phyloP scores from a whole-genome alignment of 2,797 vertebrate genomes.

The Mormyrops attenuatus region DNA sequence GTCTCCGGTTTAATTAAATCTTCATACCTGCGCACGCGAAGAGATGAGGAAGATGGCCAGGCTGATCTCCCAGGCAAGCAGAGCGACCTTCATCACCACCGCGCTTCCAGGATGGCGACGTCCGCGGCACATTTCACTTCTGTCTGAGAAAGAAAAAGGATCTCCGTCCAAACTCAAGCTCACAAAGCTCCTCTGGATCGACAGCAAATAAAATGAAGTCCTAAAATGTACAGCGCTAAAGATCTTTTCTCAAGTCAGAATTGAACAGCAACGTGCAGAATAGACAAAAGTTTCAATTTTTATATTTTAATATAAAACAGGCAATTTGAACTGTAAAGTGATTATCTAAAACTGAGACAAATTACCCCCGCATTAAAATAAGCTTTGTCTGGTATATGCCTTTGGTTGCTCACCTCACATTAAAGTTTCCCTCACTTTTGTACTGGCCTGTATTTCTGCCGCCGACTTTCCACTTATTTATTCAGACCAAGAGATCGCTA shows the following conservation, averaged over 20 bases:
- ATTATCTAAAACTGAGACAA: conserved; percentile 39
- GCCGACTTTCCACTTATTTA: background rate
- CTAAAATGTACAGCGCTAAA: conserved; percentile 9
- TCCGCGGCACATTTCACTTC: conserved; percentile 23
- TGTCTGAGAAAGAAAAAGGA: conserved; percentile 45
- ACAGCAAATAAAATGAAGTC: conserved; percentile 8
- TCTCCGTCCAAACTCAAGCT: conserved; percentile 38
- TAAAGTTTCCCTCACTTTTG: background rate
- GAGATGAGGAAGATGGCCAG: conserved; percentile 48
- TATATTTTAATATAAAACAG: background rate
- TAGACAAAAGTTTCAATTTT: background rate
- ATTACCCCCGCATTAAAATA: background rate
- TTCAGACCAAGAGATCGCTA: background rate
- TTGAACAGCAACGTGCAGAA: background rate
- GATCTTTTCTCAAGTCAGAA: conserved; percentile 35
- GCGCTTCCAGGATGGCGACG: conserved; percentile 40
- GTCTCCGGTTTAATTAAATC: background rate
- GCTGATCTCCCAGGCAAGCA: conserved; percentile 50
- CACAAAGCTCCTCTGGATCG: conserved; percentile 37
- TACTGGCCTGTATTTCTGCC: background rate
- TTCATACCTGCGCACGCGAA: conserved; percentile 58
- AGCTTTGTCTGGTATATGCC: background rate
- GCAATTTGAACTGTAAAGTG: conserved; percentile 8
- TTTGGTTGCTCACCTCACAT: background rate
- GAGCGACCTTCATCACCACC: conserved; percentile 42